These are phyloP conservation scores for Synanceia verrucosa DNA, from an alignment of 2,797 vertebrate genomes.

Conservation along the genomic window DNA sequence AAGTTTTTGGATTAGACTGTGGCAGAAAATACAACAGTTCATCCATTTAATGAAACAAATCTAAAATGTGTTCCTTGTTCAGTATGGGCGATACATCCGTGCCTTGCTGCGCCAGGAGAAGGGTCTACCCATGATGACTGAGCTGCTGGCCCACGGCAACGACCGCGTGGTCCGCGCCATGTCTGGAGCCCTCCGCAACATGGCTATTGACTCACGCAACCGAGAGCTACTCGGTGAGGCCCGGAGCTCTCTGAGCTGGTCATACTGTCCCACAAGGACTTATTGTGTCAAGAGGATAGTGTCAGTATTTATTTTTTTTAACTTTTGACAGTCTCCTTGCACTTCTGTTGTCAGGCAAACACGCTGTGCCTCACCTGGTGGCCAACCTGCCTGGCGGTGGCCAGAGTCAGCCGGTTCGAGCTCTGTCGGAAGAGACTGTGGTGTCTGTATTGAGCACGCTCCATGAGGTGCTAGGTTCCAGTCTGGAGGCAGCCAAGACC, in stretches of 20 bases:
- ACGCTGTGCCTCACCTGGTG: conserved; percentile 91
- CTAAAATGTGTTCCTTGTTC: neutral
- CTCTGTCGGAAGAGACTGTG: conserved; percentile 91
- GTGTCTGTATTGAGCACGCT: conserved; percentile 93
- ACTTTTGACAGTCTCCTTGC: neutral
- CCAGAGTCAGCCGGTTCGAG: conserved; percentile 87
- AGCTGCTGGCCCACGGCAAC: conserved; percentile 87
- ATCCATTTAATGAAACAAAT: neutral
- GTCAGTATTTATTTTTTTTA: neutral
- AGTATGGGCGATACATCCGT: conserved; percentile 94
- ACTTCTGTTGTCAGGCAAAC: conserved; percentile 82
- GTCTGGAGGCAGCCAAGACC: conserved; percentile 91
- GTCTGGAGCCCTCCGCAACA: conserved; percentile 93
- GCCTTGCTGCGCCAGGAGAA: conserved; percentile 91
- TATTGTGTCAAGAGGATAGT: neutral
- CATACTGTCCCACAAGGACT: neutral
- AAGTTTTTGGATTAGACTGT: neutral
- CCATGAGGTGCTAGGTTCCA: conserved; percentile 91
- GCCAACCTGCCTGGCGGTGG: conserved; percentile 89
- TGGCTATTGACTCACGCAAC: conserved; percentile 92
- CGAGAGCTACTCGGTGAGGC: conserved; percentile 90
- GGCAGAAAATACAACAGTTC: neutral
- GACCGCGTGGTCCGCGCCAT: conserved; percentile 95
- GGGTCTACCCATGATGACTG: conserved; percentile 90
- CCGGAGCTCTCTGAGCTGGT: rapidly evolving